Evolutionary conservation across 2,888 invertebrate genomes (phyloP).

Genomic region (Sympetrum striolatum): DNA sequence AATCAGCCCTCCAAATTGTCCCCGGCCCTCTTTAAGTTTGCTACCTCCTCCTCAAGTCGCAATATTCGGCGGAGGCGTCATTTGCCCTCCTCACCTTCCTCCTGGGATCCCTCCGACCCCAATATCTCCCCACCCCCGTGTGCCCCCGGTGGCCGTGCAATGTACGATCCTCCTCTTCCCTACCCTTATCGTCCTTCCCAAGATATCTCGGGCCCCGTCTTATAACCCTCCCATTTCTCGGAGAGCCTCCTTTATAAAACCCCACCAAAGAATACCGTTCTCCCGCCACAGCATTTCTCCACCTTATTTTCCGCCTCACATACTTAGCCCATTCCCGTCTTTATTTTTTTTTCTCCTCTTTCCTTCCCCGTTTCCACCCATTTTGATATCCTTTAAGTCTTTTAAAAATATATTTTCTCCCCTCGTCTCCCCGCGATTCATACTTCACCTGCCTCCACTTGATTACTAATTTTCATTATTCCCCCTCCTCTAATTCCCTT

Average conservation of each 20-base stretch:
- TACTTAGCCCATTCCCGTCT: conserved; percentile 30
- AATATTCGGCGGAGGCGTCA: conserved; percentile 17
- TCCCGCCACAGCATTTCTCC: conserved; percentile 24
- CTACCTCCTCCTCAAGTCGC: not conserved
- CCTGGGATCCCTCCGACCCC: not conserved
- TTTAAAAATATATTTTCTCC: not conserved
- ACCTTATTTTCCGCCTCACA: conserved; percentile 36
- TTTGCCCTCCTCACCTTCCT: not conserved
- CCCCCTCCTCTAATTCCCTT: not conserved
- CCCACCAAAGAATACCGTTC: conserved; percentile 21
- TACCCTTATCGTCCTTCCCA: not conserved
- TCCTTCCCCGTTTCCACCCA: not conserved
- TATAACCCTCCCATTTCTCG: not conserved
- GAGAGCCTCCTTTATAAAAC: conserved; percentile 1
- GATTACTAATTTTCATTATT: conserved; percentile 37
- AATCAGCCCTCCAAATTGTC: conserved; percentile 21
- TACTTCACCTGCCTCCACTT: conserved; percentile 9
- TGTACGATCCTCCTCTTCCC: not conserved
- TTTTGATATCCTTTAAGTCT: not conserved
- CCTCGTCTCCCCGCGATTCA: not conserved
- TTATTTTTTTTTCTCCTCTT: not conserved
- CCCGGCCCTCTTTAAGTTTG: not conserved
- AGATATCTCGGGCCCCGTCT: not conserved
- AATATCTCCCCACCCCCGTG: not conserved
- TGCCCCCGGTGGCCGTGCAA: not conserved